Evolutionary conservation across 2,113 vertebrate species (phyloP), one percentile per base, ranked within the genome.

Genomic region (Ceratotherium simum): DNA sequence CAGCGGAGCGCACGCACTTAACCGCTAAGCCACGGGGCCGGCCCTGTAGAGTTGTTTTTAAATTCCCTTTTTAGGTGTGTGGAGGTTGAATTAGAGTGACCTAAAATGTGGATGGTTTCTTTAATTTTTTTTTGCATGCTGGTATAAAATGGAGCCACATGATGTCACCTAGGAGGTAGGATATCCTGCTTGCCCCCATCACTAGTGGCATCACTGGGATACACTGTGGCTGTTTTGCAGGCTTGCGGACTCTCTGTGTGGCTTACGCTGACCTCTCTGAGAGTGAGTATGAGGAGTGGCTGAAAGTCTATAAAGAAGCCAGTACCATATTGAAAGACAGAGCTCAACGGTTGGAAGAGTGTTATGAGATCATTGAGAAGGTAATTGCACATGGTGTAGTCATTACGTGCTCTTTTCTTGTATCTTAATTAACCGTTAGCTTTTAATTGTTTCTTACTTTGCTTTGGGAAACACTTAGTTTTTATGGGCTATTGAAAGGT

Each of bases 361-460:
- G 99, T 96, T 99, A 99, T 12, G 99, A 99, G 97, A 99, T 99
- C 79, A 99, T 99, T 82, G 99, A 99, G 97, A 99, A 99, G 99
- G 99, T 99, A 98, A 92, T 0, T 0, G 1, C 6, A 29, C 0
- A 0, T 0, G 4, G 5, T 6, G 0, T 10, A 1, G 20, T 23
- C 9, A 17, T 21, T 29, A 14, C 0, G 0, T 3, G 17, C 16
- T 79, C 17, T 73, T 78, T 76, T 81, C 54, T 81, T 42, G 5
- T n/a, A 21, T 93, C 25, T 72, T 65, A 65, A 72, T 42, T 70
- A 65, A 69, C 39, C 84, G 20, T 21, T 78, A 78, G n/a, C 36
- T 85, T 76, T 95, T 48, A 33, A 65, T 42, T 6, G 33, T 72
- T 60, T 62, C n/a, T 90, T 69, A n/a, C n/a, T 84, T 85, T 70